Conservation (phyloP, 2,797 vertebrate species). For the Sebastes paucispinis region DNA sequence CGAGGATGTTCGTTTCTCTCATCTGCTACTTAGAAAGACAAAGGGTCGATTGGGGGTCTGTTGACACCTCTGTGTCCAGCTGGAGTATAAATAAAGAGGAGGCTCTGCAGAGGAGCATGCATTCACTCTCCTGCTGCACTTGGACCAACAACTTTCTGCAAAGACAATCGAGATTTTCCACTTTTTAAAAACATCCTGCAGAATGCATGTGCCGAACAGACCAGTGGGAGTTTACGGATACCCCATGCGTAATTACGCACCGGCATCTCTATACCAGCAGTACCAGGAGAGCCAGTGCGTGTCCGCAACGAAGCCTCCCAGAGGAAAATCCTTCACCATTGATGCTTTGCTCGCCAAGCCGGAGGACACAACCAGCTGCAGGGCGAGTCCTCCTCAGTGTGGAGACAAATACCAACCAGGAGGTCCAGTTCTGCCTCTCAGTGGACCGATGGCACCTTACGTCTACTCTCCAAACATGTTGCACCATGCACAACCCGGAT, state of each 20-base stretch:
- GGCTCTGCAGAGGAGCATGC: conserved; percentile 9
- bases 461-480: conserved; percentile 64
- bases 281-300: conserved; percentile 54
- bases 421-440: conserved; percentile 25
- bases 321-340: conserved; percentile 85
- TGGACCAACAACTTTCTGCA: conserved; percentile 36
- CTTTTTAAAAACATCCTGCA: conserved; percentile 13
- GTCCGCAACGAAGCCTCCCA: conserved; percentile 51
- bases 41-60: conserved; percentile 75
- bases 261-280: conserved; percentile 50
- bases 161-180: neutral
- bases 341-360: conserved; percentile 87
- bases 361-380: conserved; percentile 49
- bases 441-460: conserved; percentile 48
- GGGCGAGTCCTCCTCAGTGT: conserved; percentile 33
- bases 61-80: conserved; percentile 80
- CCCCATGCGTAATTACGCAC: conserved; percentile 73
- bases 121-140: conserved; percentile 45
- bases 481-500: conserved; percentile 71
- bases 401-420: conserved; percentile 55
- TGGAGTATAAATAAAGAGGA: conserved; percentile 74
- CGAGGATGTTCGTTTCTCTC: conserved; percentile 84
- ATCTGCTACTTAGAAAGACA: conserved; percentile 87
- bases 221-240: conserved; percentile 56
- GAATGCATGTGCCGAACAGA: conserved; percentile 77